Evolutionary conservation across 1,140 invertebrate species (phyloP).

Genomic region (Archivesica marissinica): DNA sequence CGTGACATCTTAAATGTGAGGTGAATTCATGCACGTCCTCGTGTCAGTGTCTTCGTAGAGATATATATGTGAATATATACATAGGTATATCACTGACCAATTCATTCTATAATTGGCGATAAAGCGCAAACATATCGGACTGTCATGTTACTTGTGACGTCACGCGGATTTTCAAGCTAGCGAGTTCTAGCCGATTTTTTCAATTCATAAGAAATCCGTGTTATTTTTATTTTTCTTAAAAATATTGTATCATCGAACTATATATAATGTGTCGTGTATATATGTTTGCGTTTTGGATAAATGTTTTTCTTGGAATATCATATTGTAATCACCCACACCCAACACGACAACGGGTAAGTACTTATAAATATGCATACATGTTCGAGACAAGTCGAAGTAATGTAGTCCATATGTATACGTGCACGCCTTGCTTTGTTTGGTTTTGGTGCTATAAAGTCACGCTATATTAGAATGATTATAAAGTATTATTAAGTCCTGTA

Average conservation of each 20-base stretch:
- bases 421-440: no score
- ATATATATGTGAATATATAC: not conserved
- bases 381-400: no score
- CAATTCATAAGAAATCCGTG: not conserved
- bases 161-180: not conserved
- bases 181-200: not conserved
- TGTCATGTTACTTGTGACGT: not conserved
- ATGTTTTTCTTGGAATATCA: slow-evolving; percentile 12
- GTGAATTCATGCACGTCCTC: not conserved
- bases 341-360: not conserved
- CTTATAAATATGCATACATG: no score
- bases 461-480: no score
- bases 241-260: not conserved
- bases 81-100: not conserved
- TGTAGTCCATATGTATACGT: no score
- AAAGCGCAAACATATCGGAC: not conserved
- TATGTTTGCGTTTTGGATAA: not conserved
- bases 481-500: no score
- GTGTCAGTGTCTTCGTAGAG: no score
- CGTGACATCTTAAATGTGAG: not conserved
- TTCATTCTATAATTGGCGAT: not conserved
- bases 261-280: not conserved
- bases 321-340: not conserved
- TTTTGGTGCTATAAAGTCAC: no score
- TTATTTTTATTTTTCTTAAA: no score